Evolutionary conservation across 2,888 invertebrate genomes (phyloP).

Genomic region (Rotaria magnacalcarata): DNA sequence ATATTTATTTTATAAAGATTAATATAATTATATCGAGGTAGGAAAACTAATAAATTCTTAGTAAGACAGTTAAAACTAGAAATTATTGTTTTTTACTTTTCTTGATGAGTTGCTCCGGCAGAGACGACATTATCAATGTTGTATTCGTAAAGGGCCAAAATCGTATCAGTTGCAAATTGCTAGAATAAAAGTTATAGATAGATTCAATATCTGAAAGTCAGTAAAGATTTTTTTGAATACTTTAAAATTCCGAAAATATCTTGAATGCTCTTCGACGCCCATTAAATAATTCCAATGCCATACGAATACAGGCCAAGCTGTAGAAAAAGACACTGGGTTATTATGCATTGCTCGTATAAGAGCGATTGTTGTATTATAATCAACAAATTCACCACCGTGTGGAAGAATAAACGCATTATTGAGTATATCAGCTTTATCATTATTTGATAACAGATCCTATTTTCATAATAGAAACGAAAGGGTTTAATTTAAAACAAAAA

Average conservation of each 20-base stretch:
- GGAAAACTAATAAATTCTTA: no score
- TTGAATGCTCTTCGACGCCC: constrained; percentile 16
- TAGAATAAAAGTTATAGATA: not conserved
- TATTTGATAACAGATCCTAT: not conserved
- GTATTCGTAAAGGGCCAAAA: not conserved
- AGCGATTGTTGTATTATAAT: not conserved
- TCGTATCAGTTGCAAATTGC: not conserved
- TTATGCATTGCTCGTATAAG: not conserved
- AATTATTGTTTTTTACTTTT: not conserved
- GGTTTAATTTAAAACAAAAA: not conserved
- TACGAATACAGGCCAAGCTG: not conserved
- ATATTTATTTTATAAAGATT: not conserved
- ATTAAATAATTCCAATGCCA: constrained; percentile 28
- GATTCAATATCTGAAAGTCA: not conserved
- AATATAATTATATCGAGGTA: no score
- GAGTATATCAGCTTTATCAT: constrained; percentile 12
- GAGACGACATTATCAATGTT: not conserved
- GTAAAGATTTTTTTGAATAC: not conserved
- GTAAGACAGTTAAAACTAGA: no score
- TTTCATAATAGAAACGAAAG: not conserved
- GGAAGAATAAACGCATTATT: constrained; percentile 14
- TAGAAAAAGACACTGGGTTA: not conserved
- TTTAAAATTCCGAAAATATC: not conserved
- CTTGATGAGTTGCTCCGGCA: not conserved
- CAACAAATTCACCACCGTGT: not conserved